phyloP scores from a whole-genome alignment of 2,797 vertebrate species.

The Sebastolobus alascanus region DNA sequence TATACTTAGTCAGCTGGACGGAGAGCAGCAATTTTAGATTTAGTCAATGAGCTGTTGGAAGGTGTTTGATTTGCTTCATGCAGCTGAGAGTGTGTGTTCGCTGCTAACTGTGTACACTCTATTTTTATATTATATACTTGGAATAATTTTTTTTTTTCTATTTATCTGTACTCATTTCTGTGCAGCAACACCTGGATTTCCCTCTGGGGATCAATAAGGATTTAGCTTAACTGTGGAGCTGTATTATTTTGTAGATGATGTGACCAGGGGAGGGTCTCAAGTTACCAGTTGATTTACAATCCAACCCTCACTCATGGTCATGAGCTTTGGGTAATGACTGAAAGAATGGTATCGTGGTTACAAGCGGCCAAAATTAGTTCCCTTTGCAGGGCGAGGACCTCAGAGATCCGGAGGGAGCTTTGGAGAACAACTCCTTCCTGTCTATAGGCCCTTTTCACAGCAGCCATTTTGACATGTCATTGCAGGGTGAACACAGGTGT shows the following conservation, averaged over 20 bases:
- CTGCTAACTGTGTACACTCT: background rate
- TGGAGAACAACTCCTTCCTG: background rate
- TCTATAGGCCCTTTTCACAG: too few species aligned
- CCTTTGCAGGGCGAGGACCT: slow-evolving; percentile 1
- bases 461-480: too few species aligned
- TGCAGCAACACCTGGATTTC: background rate
- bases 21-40: slow-evolving; percentile 40
- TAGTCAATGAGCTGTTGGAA: slow-evolving; percentile 15
- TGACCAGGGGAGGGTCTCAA: slow-evolving; percentile 2
- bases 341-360: slow-evolving; percentile 15
- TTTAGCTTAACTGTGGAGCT: background rate
- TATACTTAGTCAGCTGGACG: slow-evolving; percentile 33
- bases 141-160: background rate
- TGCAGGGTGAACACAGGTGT: too few species aligned
- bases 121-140: background rate
- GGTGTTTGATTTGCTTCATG: background rate
- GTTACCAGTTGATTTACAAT: slow-evolving; percentile 26
- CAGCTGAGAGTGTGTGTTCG: slow-evolving; percentile 24
- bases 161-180: background rate
- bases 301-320: background rate
- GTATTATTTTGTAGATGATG: slow-evolving; percentile 4
- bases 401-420: background rate
- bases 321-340: slow-evolving; percentile 5
- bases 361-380: slow-evolving; percentile 9
- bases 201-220: background rate